These are phyloP conservation scores for Vidua chalybeata DNA, from an alignment of 2,113 vertebrate genomes.

Conservation along the genomic window DNA sequence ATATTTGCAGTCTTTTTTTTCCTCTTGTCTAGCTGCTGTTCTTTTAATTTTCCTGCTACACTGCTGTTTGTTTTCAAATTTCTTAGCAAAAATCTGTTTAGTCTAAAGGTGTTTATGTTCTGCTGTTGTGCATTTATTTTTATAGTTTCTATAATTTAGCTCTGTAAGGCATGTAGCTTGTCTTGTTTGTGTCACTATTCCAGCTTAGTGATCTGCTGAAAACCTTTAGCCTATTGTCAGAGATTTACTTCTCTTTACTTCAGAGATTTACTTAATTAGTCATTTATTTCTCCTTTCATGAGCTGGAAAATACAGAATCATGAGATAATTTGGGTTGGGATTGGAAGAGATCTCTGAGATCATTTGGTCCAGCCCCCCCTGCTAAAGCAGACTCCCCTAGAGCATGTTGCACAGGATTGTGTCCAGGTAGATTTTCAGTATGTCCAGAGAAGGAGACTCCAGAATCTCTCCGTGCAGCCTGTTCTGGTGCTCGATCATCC, in stretches of 20 bases:
- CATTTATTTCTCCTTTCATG: neutral
- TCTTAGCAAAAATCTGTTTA: neutral
- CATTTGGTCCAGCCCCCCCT: neutral
- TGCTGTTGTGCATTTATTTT: neutral
- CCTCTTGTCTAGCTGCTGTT: neutral
- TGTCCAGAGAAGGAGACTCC: neutral
- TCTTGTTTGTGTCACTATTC: neutral
- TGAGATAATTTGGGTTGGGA: neutral
- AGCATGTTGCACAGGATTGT: neutral
- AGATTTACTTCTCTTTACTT: neutral
- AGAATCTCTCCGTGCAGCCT: neutral
- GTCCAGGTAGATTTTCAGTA: neutral
- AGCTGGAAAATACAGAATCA: neutral
- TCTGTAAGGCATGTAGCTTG: neutral
- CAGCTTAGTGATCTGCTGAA: neutral
- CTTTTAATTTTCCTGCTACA: neutral
- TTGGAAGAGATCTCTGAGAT: neutral
- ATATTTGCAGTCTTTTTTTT: neutral
- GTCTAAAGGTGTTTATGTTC: neutral
- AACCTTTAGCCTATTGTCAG: neutral
- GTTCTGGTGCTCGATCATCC: rapidly evolving
- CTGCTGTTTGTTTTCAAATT: neutral
- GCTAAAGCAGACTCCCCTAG: neutral
- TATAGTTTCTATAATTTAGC: neutral
- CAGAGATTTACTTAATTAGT: neutral